Evolutionary conservation across 2,888 invertebrate genomes (phyloP).

Genomic region (Archaeoteleia sp.): DNA sequence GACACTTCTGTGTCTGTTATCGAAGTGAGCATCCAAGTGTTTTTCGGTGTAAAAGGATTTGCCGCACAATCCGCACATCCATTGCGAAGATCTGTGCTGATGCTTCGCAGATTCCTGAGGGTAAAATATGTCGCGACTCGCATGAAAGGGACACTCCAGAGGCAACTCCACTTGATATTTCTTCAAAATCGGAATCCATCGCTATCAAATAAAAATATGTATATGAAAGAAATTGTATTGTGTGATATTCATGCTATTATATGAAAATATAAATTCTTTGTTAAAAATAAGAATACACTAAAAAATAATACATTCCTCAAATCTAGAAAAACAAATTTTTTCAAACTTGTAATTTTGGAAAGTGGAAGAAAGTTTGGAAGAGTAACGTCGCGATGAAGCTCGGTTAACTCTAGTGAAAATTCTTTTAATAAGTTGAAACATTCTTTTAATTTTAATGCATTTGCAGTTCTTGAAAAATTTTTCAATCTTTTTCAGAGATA

Average conservation of each 20-base stretch:
- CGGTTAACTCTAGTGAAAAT: too few species aligned
- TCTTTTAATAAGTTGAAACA: too few species aligned
- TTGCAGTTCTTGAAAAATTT: too few species aligned
- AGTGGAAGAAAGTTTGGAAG: too few species aligned
- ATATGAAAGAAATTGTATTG: not conserved
- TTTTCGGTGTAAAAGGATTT: conserved; percentile 93
- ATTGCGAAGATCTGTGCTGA: conserved; percentile 90
- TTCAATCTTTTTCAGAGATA: too few species aligned
- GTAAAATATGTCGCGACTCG: conserved; percentile 89
- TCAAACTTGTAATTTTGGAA: too few species aligned
- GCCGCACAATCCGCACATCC: conserved; percentile 93
- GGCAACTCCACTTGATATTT: conserved; percentile 91
- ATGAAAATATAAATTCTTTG: not conserved
- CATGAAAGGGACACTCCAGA: conserved; percentile 92
- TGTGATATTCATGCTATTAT: too few species aligned
- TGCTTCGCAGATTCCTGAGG: conserved; percentile 90
- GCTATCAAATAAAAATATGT: conserved; percentile 72
- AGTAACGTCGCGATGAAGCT: too few species aligned
- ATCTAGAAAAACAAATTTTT: too few species aligned
- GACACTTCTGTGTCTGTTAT: conserved; percentile 89
- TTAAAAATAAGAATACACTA: not conserved
- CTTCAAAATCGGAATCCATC: conserved; percentile 93
- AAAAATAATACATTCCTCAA: too few species aligned
- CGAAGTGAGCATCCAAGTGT: conserved; percentile 91
- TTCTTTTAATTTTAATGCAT: too few species aligned